Evolutionary conservation across 2,888 invertebrate species (phyloP), one percentile per base, ranked within the genome.

Genomic region (Zygothrica quintamaculata): DNA sequence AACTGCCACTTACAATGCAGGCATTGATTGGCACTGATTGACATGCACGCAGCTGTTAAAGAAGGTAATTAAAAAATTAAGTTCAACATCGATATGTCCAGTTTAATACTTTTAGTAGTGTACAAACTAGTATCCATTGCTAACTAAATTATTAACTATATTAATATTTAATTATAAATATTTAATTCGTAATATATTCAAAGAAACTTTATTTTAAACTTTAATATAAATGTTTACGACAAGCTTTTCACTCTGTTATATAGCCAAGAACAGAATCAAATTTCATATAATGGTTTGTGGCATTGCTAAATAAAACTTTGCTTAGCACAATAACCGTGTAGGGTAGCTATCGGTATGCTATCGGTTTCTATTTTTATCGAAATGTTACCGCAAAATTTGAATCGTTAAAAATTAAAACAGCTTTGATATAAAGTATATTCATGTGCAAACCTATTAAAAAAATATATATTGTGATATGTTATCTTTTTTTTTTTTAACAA

Each of bases 11-110:
- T 31, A 33, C 40, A 37, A n/a, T 25, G n/a, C 16, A 8, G 11
- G 13, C 16, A 40, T 29, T 29, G 51, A 61, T 74, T 74, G 74
- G 40, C 79, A 61, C 56, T 84, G 87, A 84, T 87, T 85, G 84
- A 74, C 84, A 57, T 53, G 37, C 79, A 84, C 76, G 85, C 82
- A 73, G 40, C 48, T 16, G 40, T 16, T 12, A 13, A 34, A 31
- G 16, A 31, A 1, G 60, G 43, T 48, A 72, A 67, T 70, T 53
- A 22, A 42, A 52, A 31, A 6, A 13, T 42, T 26, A 5, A 48
- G n/a, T 34, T 22, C 16, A 39, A 39, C 18, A 18, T 22, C 5
- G 18, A 2, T 3, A 22, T 5, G 5, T 3, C 2, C 2, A 2
- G 18, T 22, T 22, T 22, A 22, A 22, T 5, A 2, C 18, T 22